These are phyloP conservation scores for Apteryx owenii DNA, from an alignment of 2,113 vertebrate genomes.

Conservation along the genomic window DNA sequence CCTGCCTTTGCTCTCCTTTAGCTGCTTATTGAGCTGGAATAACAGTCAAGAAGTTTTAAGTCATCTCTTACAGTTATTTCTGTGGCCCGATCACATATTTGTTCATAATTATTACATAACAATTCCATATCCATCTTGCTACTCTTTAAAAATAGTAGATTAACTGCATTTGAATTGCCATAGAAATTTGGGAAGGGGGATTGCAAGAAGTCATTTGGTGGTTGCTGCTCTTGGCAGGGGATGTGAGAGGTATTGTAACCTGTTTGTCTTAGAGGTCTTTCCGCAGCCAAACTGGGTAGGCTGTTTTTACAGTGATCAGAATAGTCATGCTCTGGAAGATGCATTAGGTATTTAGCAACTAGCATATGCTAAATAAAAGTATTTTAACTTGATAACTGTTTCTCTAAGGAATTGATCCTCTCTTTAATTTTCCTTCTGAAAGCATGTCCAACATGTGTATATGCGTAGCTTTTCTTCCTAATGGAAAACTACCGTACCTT, in stretches of 20 bases:
- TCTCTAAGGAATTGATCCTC: neutral
- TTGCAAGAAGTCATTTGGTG: neutral
- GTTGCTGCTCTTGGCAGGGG: neutral
- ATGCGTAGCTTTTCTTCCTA: neutral
- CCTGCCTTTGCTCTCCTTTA: neutral
- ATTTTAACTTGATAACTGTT: neutral
- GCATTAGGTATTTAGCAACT: neutral
- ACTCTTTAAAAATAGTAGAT: rapidly evolving
- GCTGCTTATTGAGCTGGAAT: neutral
- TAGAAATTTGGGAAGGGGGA: neutral
- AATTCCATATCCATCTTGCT: rapidly evolving
- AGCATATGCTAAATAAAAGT: neutral
- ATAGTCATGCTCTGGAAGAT: neutral
- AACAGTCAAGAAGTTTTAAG: neutral
- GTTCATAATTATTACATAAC: rapidly evolving
- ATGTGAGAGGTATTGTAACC: rapidly evolving
- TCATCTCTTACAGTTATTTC: rapidly evolving
- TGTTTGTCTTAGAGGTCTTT: neutral
- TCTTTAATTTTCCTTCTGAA: slow-evolving; percentile 19
- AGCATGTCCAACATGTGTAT: neutral
- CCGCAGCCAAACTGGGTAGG: neutral
- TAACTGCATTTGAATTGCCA: rapidly evolving
- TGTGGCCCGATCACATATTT: rapidly evolving
- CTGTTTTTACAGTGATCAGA: neutral
- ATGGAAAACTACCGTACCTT: neutral